Evolutionary conservation across 2,888 invertebrate genomes (phyloP), one percentile per base, ranked within the genome.

Genomic region (Mamestra brassicae): DNA sequence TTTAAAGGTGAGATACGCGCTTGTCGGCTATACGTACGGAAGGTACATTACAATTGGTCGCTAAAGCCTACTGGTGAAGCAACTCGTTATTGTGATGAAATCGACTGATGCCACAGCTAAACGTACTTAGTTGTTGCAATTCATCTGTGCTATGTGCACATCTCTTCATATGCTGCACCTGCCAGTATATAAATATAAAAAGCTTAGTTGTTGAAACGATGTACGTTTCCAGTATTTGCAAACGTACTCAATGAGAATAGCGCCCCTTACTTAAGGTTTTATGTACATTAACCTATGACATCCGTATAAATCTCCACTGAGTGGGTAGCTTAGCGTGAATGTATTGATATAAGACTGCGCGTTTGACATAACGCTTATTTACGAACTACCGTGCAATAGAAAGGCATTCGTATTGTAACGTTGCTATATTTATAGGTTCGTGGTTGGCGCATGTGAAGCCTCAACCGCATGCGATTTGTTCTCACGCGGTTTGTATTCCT

Each of bases 401-500:
- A 91, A 89, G 85, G 87, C 85, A 88, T 90, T 89, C 87, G 87
- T 90, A 90, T 90, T 91, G 90, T 90, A 90, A 89, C 88, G 85
- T 88, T 88, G 88, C 86, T 86, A 85, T 89, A 90, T 91, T 90
- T 91, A 90, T 90, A 89, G 90, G 87, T 85, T 88, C 89, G 90
- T 85, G 89, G 90, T 90, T 90, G 87, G 91, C 88, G 88, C 88
- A 91, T 91, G 90, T 90, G 91, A 91, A 90, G 91, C 87, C 89
- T 91, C 88, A 87, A 92, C 92, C 92, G 90, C 92, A 91, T 91
- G 88, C 89, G 90, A 90, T 90, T 90, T 91, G 92, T 94, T 95
- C 95, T 94, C 94, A 95, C 95, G 94, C 90, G 90, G 91, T 93
- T 93, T 87, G 88, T 90, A 90, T 93, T 91, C 87, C 88, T 88